phyloP scores from a whole-genome alignment of 2,888 invertebrate genomes.

The Phymatocera aterrima region DNA sequence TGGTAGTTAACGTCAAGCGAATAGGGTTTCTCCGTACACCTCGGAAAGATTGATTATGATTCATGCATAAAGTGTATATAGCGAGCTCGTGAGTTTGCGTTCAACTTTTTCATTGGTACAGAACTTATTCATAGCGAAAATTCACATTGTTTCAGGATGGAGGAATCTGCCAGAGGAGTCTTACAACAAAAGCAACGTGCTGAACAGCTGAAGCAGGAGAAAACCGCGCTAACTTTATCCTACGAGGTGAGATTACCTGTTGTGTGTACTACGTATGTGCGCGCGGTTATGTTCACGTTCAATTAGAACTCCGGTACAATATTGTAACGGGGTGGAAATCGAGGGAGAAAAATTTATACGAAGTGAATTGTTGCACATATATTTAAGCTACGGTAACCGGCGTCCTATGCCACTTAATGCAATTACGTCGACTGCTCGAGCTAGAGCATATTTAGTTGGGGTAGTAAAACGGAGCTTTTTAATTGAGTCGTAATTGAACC shows the following conservation, averaged over 20 bases:
- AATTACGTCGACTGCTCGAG: conserved; percentile 27
- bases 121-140: conserved; percentile 23
- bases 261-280: not conserved
- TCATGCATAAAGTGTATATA: no score
- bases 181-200: conserved; percentile 85
- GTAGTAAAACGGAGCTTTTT: conserved; percentile 11
- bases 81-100: no score
- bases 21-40: not conserved
- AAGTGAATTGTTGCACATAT: not conserved
- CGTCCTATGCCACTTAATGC: conserved; percentile 25
- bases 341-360: not conserved
- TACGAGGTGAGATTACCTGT: conserved; percentile 78
- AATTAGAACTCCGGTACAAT: not conserved
- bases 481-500: conserved; percentile 43
- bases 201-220: conserved; percentile 86
- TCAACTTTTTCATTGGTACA: not conserved
- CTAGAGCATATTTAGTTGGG: not conserved
- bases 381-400: not conserved
- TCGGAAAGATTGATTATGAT: not conserved
- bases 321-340: not conserved
- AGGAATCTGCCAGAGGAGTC: conserved; percentile 85
- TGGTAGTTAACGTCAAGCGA: not conserved
- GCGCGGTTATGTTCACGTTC: not conserved
- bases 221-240: conserved; percentile 82
- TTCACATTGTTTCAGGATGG: conserved; percentile 80